Percentiles rank a stretch among this genome's conserved stretches.
Evolutionary conservation across 2,113 vertebrate species (phyloP).

Genomic region (Herpetotheres cachinnans): DNA sequence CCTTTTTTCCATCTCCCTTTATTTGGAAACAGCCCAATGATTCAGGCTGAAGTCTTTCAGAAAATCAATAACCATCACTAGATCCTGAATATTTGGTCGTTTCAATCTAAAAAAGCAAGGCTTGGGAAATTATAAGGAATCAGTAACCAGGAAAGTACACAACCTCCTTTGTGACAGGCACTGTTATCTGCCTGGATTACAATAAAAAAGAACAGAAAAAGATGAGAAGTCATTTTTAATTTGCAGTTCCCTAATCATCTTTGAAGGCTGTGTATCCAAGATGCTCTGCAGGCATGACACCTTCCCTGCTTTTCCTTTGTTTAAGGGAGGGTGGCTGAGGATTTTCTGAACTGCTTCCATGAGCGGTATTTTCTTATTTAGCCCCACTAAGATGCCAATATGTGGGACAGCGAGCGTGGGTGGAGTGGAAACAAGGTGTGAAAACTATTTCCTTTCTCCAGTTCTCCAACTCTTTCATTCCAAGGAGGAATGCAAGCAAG

Average conservation of each 20-base stretch:
- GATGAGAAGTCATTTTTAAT: not conserved
- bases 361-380: not conserved
- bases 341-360: not conserved
- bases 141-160: not conserved
- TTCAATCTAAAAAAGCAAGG: not conserved
- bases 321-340: not conserved
- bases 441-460: not conserved
- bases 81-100: not conserved
- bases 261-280: not conserved
- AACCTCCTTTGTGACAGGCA: not conserved
- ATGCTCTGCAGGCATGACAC: not conserved
- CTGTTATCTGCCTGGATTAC: not conserved
- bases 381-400: not conserved
- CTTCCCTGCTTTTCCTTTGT: not conserved
- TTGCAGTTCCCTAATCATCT: not conserved
- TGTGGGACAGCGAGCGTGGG: not conserved
- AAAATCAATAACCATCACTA: not conserved
- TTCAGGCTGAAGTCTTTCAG: not conserved
- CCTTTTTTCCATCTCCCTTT: not conserved
- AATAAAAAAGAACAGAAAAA: not conserved
- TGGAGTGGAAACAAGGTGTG: not conserved
- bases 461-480: not conserved
- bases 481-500: not conserved
- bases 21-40: not conserved
- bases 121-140: not conserved